Conservation (phyloP, 2,888 invertebrate genomes). For the Pyrrhosoma nymphula region DNA sequence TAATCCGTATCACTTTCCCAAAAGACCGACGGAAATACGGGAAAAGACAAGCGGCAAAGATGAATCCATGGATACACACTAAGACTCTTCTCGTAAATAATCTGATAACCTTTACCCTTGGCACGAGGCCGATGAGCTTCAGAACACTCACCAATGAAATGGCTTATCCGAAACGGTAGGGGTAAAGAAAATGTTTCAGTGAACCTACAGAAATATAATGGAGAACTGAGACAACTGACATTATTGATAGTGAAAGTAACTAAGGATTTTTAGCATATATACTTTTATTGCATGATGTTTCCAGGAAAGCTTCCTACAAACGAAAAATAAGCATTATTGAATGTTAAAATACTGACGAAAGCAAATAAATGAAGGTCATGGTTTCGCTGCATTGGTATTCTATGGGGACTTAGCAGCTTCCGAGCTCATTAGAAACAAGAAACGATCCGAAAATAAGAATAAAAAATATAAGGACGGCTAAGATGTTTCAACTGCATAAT, state of each 20-base stretch:
- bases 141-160: not conserved
- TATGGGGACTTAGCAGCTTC: too few relatives aligned
- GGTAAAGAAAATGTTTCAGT: not conserved
- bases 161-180: not conserved
- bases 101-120: not conserved
- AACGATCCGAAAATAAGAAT: too few relatives aligned
- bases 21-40: not conserved
- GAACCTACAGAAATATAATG: not conserved
- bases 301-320: too few relatives aligned
- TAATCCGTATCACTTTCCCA: not conserved
- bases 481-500: too few relatives aligned
- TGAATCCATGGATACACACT: not conserved
- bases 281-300: too few relatives aligned
- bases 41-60: not conserved
- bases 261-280: too few relatives aligned
- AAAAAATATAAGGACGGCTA: too few relatives aligned
- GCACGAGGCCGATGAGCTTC: not conserved
- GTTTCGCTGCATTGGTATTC: too few relatives aligned
- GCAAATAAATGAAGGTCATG: too few relatives aligned
- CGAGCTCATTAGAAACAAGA: too few relatives aligned
- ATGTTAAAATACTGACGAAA: too few relatives aligned
- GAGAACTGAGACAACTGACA: not conserved
- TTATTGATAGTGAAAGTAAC: not conserved
- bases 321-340: too few relatives aligned
- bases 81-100: not conserved